These are phyloP conservation scores for Epinephelus coioides DNA, from an alignment of 2,797 vertebrate genomes.

Conservation along the genomic window DNA sequence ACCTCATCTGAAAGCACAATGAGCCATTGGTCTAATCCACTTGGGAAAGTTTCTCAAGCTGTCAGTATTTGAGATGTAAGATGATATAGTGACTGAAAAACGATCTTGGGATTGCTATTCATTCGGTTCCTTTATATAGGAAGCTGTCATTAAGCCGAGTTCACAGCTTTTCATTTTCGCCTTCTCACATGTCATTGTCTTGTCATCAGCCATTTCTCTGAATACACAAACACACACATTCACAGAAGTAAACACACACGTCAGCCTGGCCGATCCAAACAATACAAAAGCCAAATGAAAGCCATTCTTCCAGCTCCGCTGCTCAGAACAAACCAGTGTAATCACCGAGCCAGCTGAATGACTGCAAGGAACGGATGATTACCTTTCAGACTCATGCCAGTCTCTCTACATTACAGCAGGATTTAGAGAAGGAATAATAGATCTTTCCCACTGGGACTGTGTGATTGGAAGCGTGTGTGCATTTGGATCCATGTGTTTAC, in stretches of 20 bases:
- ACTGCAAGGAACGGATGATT: constrained; percentile 41
- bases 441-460: background rate
- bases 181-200: constrained; percentile 22
- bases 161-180: constrained; percentile 22
- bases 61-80: background rate
- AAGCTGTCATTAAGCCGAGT: constrained; percentile 19
- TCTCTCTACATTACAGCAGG: constrained; percentile 28
- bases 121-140: background rate
- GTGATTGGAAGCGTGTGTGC: constrained; percentile 37
- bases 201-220: constrained; percentile 32
- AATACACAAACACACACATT: constrained; percentile 18
- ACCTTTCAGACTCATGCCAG: constrained; percentile 25
- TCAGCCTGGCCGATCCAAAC: constrained; percentile 21
- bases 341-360: constrained; percentile 43
- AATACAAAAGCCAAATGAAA: constrained; percentile 19
- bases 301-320: constrained; percentile 22
- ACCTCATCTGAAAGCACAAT: background rate
- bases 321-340: constrained; percentile 29
- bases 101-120: constrained; percentile 12
- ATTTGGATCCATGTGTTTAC: constrained; percentile 37
- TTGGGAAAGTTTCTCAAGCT: background rate
- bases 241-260: constrained; percentile 1
- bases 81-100: constrained; percentile 20
- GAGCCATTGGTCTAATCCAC: constrained; percentile 11
- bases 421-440: constrained; percentile 18